Conservation (phyloP, 2,113 vertebrate genomes). For the Formicarius rufipectus region DNA sequence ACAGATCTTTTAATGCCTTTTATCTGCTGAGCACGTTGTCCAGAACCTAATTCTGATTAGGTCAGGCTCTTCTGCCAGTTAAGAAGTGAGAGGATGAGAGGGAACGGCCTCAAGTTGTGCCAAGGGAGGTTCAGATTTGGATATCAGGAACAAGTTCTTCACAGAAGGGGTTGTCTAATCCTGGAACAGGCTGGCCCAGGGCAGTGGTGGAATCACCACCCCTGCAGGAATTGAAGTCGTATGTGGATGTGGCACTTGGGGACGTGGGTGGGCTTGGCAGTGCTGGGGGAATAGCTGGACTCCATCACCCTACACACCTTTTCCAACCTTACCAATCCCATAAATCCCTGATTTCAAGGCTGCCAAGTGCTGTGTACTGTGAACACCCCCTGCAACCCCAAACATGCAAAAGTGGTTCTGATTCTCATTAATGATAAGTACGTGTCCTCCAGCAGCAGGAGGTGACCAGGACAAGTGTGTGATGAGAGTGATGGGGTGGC, state of each 20-base stretch:
- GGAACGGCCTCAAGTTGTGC: background rate
- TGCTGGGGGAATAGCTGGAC: background rate
- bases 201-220: background rate
- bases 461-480: background rate
- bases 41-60: no score
- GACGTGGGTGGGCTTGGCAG: background rate
- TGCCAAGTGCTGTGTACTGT: background rate
- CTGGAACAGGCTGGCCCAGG: background rate
- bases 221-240: background rate
- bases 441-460: background rate
- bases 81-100: background rate
- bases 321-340: background rate
- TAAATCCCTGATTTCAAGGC: background rate
- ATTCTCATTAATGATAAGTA: no score
- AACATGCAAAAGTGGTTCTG: accelerated
- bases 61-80: background rate
- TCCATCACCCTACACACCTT: accelerated
- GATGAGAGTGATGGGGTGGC: accelerated
- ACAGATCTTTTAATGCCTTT: background rate
- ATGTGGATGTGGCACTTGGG: background rate
- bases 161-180: background rate
- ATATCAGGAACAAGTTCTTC: background rate
- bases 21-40: background rate
- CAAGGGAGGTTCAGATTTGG: background rate
- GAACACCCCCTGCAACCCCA: background rate